Base-by-base conservation (phyloP, 2,888 invertebrate genomes). In the Bellardia pandia region DNA sequence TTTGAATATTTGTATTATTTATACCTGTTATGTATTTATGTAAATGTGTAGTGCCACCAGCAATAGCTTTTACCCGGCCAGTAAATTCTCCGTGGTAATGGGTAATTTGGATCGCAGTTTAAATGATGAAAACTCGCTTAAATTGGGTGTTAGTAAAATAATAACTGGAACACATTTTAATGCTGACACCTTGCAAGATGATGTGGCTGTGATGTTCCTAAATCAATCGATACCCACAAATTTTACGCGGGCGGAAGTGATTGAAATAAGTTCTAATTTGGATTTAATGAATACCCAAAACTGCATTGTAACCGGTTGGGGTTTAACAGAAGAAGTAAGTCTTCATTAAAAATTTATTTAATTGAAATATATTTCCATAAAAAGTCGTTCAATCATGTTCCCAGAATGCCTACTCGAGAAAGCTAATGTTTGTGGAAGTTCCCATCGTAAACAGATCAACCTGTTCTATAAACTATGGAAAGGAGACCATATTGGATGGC, bases 351-450 rank as follows among this genome's bases (percentile, higher is more conserved):
- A n/a, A n/a, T 51, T n/a, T 30, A 30, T 69, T 13, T 7, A 51
- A 14, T 45, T 45, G 1, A 66, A 23, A 16, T 33, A 3, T 37
- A 4, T 37, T 37, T 45, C 11, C 13, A 3, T 23, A 14, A 40
- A 72, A 3, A 14, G 6, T 37, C 14, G 37, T 51, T 45, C 40
- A 9, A 37, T 37, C 30, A 60, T 11, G 45, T n/a, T 23, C 71
- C 1, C 66, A 89, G 89, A 74, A 58, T n/a, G 48, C 14, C 4
- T 77, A 78, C 14, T 8, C 89, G 1, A 69, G 71, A 13, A 78
- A 81, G 30, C 89, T 93, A 5, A 91, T 91, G 91, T 89, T 90
- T 5, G 76, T 91, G 51, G 91, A 92, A 79, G 90, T 92, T 56
- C 91, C 92, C 9, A 89, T 92, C 13, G 88, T 93, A 7, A 86